A percentile compares a stretch with the other conserved stretches of the same genome.
phyloP scores from a whole-genome alignment of 1,140 invertebrate species.

The Spodoptera litura region DNA sequence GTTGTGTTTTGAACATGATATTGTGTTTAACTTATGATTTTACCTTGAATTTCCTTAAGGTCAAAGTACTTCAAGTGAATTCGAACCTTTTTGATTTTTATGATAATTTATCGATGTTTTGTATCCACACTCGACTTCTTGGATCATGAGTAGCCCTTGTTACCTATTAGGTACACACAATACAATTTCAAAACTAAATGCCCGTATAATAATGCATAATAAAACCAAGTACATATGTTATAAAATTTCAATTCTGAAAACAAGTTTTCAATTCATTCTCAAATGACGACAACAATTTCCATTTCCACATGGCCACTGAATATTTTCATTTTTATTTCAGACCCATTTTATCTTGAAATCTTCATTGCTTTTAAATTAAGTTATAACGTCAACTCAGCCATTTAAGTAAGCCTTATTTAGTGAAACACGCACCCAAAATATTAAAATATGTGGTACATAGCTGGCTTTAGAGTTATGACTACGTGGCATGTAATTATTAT shows the following conservation, averaged over 20 bases:
- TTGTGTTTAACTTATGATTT: too few species aligned
- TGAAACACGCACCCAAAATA: slow-evolving; percentile 9
- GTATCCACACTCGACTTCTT: too few species aligned
- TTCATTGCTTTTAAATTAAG: slow-evolving; percentile 29
- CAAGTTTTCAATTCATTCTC: slow-evolving; percentile 4
- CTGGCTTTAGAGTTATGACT: background rate
- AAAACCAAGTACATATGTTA: background rate
- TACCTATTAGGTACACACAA: too few species aligned
- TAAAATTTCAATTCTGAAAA: background rate
- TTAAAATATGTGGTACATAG: background rate
- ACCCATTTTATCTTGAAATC: slow-evolving; percentile 10
- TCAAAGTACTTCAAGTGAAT: too few species aligned
- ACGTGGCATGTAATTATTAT: slow-evolving; percentile 13
- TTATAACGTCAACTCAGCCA: slow-evolving; percentile 4
- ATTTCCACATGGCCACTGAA: background rate
- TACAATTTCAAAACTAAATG: too few species aligned
- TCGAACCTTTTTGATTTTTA: too few species aligned
- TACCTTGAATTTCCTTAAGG: too few species aligned
- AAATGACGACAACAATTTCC: background rate
- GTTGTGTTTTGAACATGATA: too few species aligned
- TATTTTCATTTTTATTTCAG: slow-evolving; percentile 3
- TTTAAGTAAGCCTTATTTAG: slow-evolving; percentile 9
- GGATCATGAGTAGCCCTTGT: too few species aligned
- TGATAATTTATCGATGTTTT: too few species aligned
- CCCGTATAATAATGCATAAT: background rate